Evolutionary conservation across 2,797 vertebrate genomes (phyloP), one percentile per base, ranked within the genome.

Genomic region (Gadopsis marmoratus): DNA sequence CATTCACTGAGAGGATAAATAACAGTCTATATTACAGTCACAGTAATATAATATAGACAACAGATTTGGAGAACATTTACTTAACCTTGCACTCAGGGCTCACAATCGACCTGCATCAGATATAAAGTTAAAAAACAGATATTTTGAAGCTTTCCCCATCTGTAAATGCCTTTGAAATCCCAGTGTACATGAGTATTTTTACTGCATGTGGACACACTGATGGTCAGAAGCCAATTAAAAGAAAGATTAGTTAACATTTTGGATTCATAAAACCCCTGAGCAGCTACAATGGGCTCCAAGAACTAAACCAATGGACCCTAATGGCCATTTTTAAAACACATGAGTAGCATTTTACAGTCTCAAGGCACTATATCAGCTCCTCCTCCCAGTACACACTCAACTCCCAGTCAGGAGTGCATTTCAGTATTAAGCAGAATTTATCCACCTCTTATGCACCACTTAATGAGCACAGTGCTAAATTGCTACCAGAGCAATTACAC

Each of bases 381-480:
- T 83, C 70, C 73, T 79, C 35, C 71, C 68, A 82, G 75, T 54
- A 62, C 39, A 62, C 67, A 23, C 10, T 35, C 19, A 0, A 74
- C 78, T 82, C 80, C 68, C 76, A 77, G 78, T 81, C 78, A 76
- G 74, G 51, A 86, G 73, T 79, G 79, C 78, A 91, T 83, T 81
- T 82, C 76, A 43, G 82, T 87, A 87, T 81, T 82, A 89, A 56
- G 39, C 68, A 71, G 60, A 85, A 85, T 89, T 87, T 72, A 78
- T 60, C 41, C 74, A 43, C 26, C 59, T 78, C 59, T 76, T 26
- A 50, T 83, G 55, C 65, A 83, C 70, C 68, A 72, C 72, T 79
- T 91, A 84, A 89, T 86, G 86, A 90, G 81, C 88, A 84, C 81
- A 78, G 68, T 61, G 84, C 76, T 76, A 87, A 90, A 92, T 90